phyloP scores from a whole-genome alignment of 53 echinoderm and acorn worm genomes.

The Stichopus horrens region DNA sequence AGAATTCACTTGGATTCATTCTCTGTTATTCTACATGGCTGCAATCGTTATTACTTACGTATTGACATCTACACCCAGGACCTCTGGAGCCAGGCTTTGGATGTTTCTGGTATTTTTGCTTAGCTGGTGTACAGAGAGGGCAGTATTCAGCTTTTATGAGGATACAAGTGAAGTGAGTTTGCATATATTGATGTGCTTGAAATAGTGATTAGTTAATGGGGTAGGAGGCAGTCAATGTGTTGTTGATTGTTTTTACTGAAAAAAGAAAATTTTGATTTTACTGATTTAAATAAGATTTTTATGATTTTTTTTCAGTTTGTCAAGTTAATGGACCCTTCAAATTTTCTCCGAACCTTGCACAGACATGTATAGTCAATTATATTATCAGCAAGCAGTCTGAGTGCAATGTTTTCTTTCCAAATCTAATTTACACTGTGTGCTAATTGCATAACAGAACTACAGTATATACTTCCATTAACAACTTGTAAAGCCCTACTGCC shows the following conservation, averaged over 20 bases:
- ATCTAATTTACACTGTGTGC: too few species aligned
- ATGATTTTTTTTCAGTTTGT: too few species aligned
- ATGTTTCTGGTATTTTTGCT: constrained; percentile 65
- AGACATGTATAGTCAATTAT: too few species aligned
- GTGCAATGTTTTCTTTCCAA: too few species aligned
- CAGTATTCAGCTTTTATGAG: constrained; percentile 47
- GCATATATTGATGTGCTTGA: neutral
- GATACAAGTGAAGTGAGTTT: constrained; percentile 62
- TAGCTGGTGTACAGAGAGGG: constrained; percentile 70
- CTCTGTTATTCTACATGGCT: constrained; percentile 73
- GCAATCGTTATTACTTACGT: constrained; percentile 73
- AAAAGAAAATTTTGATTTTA: neutral
- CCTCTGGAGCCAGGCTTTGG: constrained; percentile 73
- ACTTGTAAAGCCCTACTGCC: too few species aligned
- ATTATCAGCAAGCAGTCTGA: too few species aligned
- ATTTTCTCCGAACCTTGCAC: too few species aligned
- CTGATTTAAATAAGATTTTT: too few species aligned
- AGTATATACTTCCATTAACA: too few species aligned
- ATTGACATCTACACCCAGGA: constrained; percentile 77
- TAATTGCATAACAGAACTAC: too few species aligned
- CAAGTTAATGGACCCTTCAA: too few species aligned
- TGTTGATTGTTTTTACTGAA: neutral
- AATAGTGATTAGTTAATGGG: neutral
- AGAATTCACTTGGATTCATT: constrained; percentile 92
- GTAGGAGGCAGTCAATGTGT: neutral